Base-by-base conservation (phyloP, 2,888 invertebrate species). In the Meliscaeva auricollis region DNA sequence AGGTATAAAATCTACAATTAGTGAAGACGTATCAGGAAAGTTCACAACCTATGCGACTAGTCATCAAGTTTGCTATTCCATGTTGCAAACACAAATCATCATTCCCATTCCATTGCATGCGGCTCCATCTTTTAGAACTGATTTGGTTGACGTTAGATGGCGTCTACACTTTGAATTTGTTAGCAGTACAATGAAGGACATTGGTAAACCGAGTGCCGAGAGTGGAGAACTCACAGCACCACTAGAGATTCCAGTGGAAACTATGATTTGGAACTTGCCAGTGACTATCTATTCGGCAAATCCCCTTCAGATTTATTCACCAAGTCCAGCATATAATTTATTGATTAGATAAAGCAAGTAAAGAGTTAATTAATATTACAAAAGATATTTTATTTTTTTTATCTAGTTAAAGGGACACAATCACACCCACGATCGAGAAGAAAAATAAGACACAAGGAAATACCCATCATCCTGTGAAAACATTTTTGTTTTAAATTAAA, bases 251-350 rank as follows among this genome's bases (percentile, higher is more conserved):
- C 95, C 97, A 11, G 98, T 99, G 78, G 99, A 99, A 93, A 99
- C 99, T 0, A 98, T 99, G 98, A 96, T 98, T 13, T 99, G 99
- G 99, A 98, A 99, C 93, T 93, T 99, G 72, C 98, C 99, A 0
- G 96, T 99, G 70, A 97, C 97, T 90, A 95, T 99, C 79, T 98
- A 97, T 92, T 97, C 99, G 0, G 97, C 98, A 6, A 95, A 97
- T 87, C 98, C 98, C 0, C 93, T 95, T 87, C 96, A 96, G 90
- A 96, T 96, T 22, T 95, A 95, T 56, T 95, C 96, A 89, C 95
- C 95, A 88, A 90, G 88, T 66, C 90, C 91, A 58, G 87, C 88
- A 0, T 89, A 88, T 58, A 90, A 87, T 79, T 87, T 91, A 13
- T 72, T 91, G 20, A 91, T 91, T 11, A 91, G 89, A 69, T 90